Conservation (phyloP, 2,797 vertebrate species). For the Prionace glauca region DNA sequence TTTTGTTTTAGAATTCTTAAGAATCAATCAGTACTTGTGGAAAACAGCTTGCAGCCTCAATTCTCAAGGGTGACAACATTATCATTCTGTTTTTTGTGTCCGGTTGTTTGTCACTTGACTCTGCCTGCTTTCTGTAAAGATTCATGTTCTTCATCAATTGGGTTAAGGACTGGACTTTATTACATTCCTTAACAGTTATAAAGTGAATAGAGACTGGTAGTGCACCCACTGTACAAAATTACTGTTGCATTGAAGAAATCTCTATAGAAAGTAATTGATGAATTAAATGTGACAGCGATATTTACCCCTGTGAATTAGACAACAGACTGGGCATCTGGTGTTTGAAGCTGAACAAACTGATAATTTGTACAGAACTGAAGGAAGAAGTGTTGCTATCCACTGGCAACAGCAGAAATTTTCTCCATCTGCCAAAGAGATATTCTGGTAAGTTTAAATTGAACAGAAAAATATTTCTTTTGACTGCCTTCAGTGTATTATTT, state of each 20-base stretch:
- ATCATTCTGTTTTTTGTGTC: no score
- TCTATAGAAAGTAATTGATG: neutral
- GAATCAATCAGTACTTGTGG: no score
- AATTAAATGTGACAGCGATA: neutral
- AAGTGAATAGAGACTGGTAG: neutral
- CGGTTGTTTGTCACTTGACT: no score
- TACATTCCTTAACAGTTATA: neutral
- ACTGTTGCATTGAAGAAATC: neutral
- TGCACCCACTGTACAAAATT: neutral
- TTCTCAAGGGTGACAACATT: no score
- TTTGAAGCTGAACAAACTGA: neutral
- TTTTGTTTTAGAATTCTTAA: no score
- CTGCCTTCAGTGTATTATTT: neutral
- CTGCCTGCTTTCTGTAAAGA: no score
- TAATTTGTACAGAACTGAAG: neutral
- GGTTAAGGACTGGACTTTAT: no score
- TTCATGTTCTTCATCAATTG: no score
- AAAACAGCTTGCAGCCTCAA: no score
- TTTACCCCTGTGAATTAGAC: neutral
- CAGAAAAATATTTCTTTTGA: neutral
- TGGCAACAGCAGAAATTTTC: neutral
- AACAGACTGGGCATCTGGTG: conserved; percentile 1
- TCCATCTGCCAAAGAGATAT: neutral
- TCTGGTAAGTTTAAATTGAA: neutral
- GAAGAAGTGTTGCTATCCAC: neutral